Evolutionary conservation across 2,888 invertebrate species (phyloP), one percentile per base, ranked within the genome.

Genomic region (Euphydryas editha): DNA sequence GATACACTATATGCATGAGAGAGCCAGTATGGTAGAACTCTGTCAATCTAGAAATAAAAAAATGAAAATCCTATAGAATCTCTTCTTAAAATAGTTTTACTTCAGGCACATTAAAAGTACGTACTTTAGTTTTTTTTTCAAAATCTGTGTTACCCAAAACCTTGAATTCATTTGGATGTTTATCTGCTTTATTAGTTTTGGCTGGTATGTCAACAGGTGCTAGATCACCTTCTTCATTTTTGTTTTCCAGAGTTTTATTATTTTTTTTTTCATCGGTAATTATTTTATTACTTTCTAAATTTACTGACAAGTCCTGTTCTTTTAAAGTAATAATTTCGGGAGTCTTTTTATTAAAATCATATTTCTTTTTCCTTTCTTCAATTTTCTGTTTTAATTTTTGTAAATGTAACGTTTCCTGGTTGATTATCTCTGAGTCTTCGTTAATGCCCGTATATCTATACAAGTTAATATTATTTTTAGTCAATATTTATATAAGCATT

Each of bases 21-120:
- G 42, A 99, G 85, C 99, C 99, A 99, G 72, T 95, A 93, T 1
- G 99, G 98, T 55, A 99, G 87, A 7, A 97, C 95, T 83, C 97
- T 92, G 78, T 95, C 94, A 0, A 97, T 95, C 95, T 95, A 75
- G 78, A 87, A 93, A 71, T 70, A 70, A 51, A 51, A 24, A 15
- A n/a, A n/a, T 8, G 20, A 51, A 30, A 24, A 51, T 17, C 7
- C 21, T 8, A n/a, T 6, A 2, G 13, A 1, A 8, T 51, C 4
- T 51, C 11, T 21, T 24, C 7, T 24, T 4, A 13, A 3, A 2
- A 30, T 15, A n/a, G 15, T 15, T n/a, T n/a, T 51, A 3, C 8
- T 8, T 13, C 11, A 3, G 1, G 7, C 1, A 21, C 20, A 15
- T n/a, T 15, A 51, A 24, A 24, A 55, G 36, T 18, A 42, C 24